phyloP scores from a whole-genome alignment of 2,888 invertebrate genomes.

The Neoscelio sp. region DNA sequence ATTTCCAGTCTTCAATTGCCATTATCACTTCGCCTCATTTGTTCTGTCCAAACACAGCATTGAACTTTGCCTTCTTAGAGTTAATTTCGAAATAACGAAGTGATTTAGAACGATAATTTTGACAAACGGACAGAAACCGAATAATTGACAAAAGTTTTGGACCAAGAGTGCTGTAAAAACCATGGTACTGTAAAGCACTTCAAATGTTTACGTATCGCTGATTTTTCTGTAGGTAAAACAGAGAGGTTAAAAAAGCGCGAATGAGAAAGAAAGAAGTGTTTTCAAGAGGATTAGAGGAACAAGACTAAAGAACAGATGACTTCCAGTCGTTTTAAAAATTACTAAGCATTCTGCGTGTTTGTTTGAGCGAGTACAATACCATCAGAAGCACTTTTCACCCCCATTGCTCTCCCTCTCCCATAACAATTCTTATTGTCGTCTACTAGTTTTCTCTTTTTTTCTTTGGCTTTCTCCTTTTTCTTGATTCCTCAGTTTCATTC shows the following conservation, averaged over 20 bases:
- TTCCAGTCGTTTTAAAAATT: slow-evolving; percentile 70
- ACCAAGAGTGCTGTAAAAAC: slow-evolving; percentile 27
- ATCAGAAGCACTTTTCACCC: slow-evolving; percentile 74
- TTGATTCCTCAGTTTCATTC: slow-evolving; percentile 57
- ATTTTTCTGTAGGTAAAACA: slow-evolving; percentile 62
- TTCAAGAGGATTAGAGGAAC: slow-evolving; percentile 31
- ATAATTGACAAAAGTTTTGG: slow-evolving; percentile 53
- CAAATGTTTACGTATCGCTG: slow-evolving; percentile 66
- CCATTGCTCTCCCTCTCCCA: slow-evolving; percentile 63
- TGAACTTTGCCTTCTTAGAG: slow-evolving; percentile 17
- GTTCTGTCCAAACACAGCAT: no score
- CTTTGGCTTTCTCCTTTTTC: slow-evolving; percentile 22
- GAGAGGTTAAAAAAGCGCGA: slow-evolving; percentile 31
- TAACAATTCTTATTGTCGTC: slow-evolving; percentile 66
- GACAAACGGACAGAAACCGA: slow-evolving; percentile 21
- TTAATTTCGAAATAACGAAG: slow-evolving; percentile 53
- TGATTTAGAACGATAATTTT: slow-evolving; percentile 48
- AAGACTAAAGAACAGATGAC: slow-evolving; percentile 58
- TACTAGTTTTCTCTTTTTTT: slow-evolving; percentile 32
- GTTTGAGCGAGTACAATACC: slow-evolving; percentile 76
- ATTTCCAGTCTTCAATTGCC: no score
- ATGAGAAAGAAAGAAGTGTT: slow-evolving; percentile 45
- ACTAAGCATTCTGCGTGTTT: slow-evolving; percentile 75
- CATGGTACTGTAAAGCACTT: slow-evolving; percentile 39
- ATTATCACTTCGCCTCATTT: no score